Conservation (phyloP, 2,797 vertebrate species). For the Paratrypauchen microcephalus region DNA sequence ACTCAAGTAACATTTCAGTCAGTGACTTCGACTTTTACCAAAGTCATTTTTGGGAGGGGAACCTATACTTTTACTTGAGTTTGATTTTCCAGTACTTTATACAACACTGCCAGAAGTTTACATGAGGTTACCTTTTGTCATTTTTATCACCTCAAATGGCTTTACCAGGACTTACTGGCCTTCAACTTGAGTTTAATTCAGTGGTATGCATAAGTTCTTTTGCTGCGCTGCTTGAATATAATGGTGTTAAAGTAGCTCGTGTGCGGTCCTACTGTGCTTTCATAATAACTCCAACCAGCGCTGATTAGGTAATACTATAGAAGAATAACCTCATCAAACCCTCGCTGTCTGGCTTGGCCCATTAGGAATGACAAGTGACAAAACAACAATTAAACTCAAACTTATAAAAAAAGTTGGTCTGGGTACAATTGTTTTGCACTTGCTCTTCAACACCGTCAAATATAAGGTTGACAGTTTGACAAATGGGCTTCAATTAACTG, state of each 20-base stretch:
- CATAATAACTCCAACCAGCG: slow-evolving; percentile 9
- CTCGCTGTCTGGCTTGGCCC: slow-evolving; percentile 7
- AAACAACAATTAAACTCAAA: slow-evolving; percentile 37
- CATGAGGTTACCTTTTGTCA: not conserved
- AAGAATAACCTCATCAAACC: slow-evolving; percentile 34
- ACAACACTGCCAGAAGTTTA: no score
- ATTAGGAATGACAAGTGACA: slow-evolving; percentile 16
- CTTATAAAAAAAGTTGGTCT: slow-evolving; percentile 10
- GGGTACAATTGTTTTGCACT: slow-evolving; percentile 15
- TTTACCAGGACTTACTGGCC: not conserved
- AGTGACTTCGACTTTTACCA: no score
- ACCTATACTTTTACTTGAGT: no score
- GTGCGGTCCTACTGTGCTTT: slow-evolving; percentile 12
- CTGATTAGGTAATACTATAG: slow-evolving; percentile 24
- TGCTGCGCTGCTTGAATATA: not conserved
- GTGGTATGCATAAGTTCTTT: no score
- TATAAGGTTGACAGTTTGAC: not conserved
- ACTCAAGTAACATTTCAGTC: no score
- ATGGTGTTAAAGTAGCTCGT: not conserved
- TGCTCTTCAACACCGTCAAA: slow-evolving; percentile 14
- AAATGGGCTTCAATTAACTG: not conserved
- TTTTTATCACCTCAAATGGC: not conserved
- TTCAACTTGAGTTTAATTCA: no score
- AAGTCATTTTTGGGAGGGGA: no score
- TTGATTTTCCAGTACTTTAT: no score